A percentile compares a stretch with the other conserved stretches of the same genome.
These are phyloP conservation scores for Rugalucina vietnamica DNA, from an alignment of 2,888 invertebrate genomes.

Conservation along the genomic window DNA sequence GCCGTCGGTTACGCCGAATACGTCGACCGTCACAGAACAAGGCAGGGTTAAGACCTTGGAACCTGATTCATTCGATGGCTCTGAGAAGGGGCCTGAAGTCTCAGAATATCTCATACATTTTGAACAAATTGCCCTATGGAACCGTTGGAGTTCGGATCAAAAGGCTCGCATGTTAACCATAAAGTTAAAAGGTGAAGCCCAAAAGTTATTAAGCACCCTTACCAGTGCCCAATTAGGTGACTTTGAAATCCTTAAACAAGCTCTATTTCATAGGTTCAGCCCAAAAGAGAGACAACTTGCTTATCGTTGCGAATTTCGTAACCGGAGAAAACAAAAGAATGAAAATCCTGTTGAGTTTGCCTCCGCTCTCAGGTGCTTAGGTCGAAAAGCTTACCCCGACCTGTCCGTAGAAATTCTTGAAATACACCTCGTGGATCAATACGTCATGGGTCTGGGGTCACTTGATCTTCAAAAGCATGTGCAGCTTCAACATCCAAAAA, in stretches of 20 bases:
- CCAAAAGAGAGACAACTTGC: slow-evolving; percentile 1
- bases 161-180: neutral
- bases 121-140: neutral
- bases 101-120: neutral
- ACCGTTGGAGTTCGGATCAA: neutral
- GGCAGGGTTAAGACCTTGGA: neutral
- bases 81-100: neutral
- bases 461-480: neutral
- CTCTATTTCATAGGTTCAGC: neutral
- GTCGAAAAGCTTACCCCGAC: slow-evolving; percentile 1
- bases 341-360: neutral
- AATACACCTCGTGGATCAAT: neutral
- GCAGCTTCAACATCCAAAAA: too few species aligned
- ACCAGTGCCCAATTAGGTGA: neutral
- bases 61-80: neutral
- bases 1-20: neutral
- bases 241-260: neutral
- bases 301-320: neutral
- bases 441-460: neutral
- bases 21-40: neutral
- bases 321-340: neutral
- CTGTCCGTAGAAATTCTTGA: neutral
- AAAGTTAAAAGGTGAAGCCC: neutral
- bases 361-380: neutral
- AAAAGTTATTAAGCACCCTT: neutral